Base-by-base conservation (phyloP, 2,113 vertebrate genomes). In the Notarius quadriscutis region DNA sequence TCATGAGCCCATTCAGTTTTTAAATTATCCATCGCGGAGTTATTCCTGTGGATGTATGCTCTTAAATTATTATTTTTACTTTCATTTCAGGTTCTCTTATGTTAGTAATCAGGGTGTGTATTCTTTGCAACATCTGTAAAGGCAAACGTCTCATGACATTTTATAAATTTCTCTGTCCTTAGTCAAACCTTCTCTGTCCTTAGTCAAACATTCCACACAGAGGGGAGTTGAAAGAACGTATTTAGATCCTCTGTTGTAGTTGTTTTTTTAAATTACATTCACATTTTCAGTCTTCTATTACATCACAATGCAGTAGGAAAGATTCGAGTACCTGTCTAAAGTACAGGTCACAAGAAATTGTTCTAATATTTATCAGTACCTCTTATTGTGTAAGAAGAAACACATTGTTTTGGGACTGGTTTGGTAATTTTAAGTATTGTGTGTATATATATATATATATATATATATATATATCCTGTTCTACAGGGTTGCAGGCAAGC, bases 11-110 rank as follows among this genome's bases (percentile, higher is more conserved):
- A 78, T 79, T 65, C 57, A 79, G 84, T 86, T 75, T 75, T 77
- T 67, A 83, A 69, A 78, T 69, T 58, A 41, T 63, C 84, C 9
- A 50, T 60, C 27, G 50, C 30, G 22, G 55, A 65, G 20, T 78
- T 58, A 50, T 63, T 86, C 71, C 25, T 53, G 65, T 84, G 74
- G 86, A 53, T n/a, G 67, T 62, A 34, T 51, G 62, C 34, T 83
- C 30, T 78, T 84, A 57, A 80, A 87, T 87, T 62, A 81, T 74
- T 50, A 53, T 71, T 84, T 89, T 72, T 22, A 77, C 81, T 63
- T 34, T 79, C 60, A 57, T 86, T 62, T 22, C 7, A 53, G 41
- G 83, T 79, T 63, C 84, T 62, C 53, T 71, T 67, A 58, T n/a
- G 80, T 81, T 84, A 55, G 63, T 84, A 87, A 75, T 63, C 80